Conservation (phyloP, 2,888 invertebrate species). For the Caenorhabditis imperialis region DNA sequence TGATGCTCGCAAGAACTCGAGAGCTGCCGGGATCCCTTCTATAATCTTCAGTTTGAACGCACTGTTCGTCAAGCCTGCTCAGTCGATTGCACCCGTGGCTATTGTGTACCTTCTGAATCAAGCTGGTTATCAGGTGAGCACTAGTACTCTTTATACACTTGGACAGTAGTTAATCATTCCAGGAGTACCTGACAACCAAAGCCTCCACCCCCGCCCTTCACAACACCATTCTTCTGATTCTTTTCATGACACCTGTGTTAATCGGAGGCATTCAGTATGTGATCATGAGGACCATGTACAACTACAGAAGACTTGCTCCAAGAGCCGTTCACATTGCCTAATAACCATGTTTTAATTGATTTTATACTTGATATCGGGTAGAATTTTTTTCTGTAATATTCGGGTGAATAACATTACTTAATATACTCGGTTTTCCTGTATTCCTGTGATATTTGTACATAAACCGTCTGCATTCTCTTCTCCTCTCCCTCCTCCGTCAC, state of each 20-base stretch:
- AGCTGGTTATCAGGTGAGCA: constrained; percentile 67
- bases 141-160: background rate
- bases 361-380: background rate
- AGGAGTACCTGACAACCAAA: constrained; percentile 61
- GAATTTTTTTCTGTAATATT: background rate
- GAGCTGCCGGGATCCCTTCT: constrained; percentile 71
- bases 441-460: constrained; percentile 27
- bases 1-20: constrained; percentile 61
- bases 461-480: constrained; percentile 3
- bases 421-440: too few relatives aligned
- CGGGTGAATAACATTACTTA: background rate
- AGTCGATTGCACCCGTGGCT: constrained; percentile 75
- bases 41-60: constrained; percentile 77
- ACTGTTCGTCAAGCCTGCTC: constrained; percentile 76
- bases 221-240: constrained; percentile 61
- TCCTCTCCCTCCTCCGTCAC: constrained; percentile 17
- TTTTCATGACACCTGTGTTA: constrained; percentile 71
- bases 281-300: constrained; percentile 66
- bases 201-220: constrained; percentile 50
- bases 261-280: constrained; percentile 69
- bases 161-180: constrained; percentile 8
- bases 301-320: constrained; percentile 3
- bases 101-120: constrained; percentile 72
- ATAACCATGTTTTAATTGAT: background rate
- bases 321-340: constrained; percentile 18